These are phyloP conservation scores for Linnaemya tessellans DNA, from an alignment of 2,888 invertebrate species.

Conservation along the genomic window DNA sequence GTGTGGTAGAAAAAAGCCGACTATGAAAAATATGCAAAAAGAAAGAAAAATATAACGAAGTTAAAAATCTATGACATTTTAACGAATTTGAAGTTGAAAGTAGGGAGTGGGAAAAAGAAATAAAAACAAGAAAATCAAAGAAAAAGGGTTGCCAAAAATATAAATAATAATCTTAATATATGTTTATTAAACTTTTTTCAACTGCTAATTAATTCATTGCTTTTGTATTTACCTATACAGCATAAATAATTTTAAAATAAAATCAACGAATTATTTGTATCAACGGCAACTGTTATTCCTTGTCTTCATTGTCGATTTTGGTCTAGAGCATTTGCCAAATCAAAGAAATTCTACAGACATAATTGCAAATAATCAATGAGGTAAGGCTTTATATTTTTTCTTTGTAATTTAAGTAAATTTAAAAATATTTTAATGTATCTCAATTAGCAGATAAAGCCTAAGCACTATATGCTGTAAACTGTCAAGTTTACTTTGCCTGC, in stretches of 20 bases:
- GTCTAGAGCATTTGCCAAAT: slow-evolving; percentile 48
- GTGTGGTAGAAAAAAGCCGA: slow-evolving; percentile 63
- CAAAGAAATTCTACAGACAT: slow-evolving; percentile 31
- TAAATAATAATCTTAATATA: slow-evolving; percentile 6
- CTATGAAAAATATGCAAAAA: slow-evolving; percentile 47
- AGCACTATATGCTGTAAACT: no score
- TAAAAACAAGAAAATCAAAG: slow-evolving; percentile 46
- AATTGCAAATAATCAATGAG: slow-evolving; percentile 72
- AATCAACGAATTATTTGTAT: slow-evolving; percentile 37
- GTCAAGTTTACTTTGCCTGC: no score
- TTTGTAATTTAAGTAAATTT: neutral
- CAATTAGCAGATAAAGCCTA: no score
- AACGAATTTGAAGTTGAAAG: slow-evolving; percentile 61
- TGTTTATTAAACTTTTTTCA: no score
- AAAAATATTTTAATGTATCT: no score
- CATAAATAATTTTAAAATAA: slow-evolving; percentile 20
- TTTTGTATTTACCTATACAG: slow-evolving; percentile 35
- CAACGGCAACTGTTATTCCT: slow-evolving; percentile 29
- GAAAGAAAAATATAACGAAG: slow-evolving; percentile 61
- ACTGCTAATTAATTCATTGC: slow-evolving; percentile 1
- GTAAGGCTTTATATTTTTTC: slow-evolving; percentile 57
- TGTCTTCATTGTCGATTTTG: slow-evolving; percentile 32
- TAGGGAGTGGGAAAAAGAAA: slow-evolving; percentile 55
- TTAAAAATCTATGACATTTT: slow-evolving; percentile 68
- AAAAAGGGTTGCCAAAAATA: slow-evolving; percentile 52